These are phyloP conservation scores for Pterocles burchelli DNA, from an alignment of 2,113 vertebrate genomes.

Conservation along the genomic window DNA sequence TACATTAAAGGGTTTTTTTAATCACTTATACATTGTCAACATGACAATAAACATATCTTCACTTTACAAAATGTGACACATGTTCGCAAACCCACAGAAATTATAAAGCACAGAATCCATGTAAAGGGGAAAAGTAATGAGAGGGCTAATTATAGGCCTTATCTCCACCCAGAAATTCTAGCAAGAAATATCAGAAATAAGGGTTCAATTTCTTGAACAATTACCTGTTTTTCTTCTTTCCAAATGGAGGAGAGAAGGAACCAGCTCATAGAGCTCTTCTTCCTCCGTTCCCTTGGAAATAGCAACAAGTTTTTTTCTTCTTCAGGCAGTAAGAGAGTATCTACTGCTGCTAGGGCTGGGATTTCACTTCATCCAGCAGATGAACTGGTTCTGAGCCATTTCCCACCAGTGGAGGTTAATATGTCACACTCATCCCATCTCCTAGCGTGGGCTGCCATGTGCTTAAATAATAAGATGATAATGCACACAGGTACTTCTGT, in stretches of 20 bases:
- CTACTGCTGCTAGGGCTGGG: background rate
- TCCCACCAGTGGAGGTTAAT: background rate
- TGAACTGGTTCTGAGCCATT: background rate
- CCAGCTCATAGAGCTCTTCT: background rate
- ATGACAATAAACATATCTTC: background rate
- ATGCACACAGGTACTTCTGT: background rate
- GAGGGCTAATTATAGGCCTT: background rate
- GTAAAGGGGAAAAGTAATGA: background rate
- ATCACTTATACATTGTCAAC: background rate
- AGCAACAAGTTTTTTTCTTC: background rate
- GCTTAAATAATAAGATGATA: background rate
- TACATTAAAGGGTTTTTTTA: background rate
- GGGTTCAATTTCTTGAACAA: background rate
- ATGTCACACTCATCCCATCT: background rate
- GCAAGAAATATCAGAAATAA: background rate
- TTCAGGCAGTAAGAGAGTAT: background rate
- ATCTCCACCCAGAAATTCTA: background rate
- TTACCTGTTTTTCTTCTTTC: background rate
- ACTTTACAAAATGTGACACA: background rate
- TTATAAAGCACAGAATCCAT: fast-evolving
- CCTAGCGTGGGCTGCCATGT: background rate
- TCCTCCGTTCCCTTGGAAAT: background rate
- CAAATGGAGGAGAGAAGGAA: background rate
- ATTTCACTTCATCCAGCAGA: background rate
- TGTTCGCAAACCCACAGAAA: background rate